Base-by-base conservation (phyloP, 2,113 vertebrate genomes). In the Cygnus buccinator region DNA sequence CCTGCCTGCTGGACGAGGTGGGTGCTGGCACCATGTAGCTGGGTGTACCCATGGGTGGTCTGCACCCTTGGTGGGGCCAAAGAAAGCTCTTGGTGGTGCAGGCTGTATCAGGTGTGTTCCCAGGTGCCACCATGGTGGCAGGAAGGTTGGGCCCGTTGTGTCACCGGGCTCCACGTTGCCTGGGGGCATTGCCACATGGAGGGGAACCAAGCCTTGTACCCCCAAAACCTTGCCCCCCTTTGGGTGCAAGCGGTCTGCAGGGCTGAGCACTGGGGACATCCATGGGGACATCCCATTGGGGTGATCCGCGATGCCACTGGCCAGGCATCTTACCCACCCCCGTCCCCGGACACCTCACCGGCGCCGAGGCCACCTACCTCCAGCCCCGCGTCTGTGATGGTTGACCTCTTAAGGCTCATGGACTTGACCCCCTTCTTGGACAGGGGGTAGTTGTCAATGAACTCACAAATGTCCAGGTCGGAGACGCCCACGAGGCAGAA, bases 401-500 rank as follows among this genome's bases (percentile, higher is more conserved):
- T 99, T 5, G 99, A 99, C 94, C 99, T 98, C 97, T 99, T 99
- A 95, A 99, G 99, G 94, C 99, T 99, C 97, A 99, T 99, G 54
- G 99, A 99, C 95, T 99, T 99, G 89, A 99, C 99, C 0, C 99
- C 99, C 95, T 99, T 99, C 98, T 99, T 99, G 96, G 99, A 99
- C 92, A 99, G 98, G 1, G 99, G 98, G 33, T 99, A 99, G 98
- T 99, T 99, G 97, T 99, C 99, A 89, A 99, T 99, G 98, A 99
- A 99, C 97, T 99, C 99, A 89, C 99, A 99, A 98, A 99, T 99
- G 98, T 99, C 99, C 98, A 99, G 98, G 97, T 99, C 99, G 0
- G 99, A 99, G 94, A 99, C 99, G 0, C 99, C 99, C n/a, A 99
- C 99, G 35, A 99, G 97, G 96, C 99, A 99, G 98, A 99, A 99